Base-by-base conservation (phyloP, 2,113 vertebrate species). In the Phalacrocorax pelagicus region DNA sequence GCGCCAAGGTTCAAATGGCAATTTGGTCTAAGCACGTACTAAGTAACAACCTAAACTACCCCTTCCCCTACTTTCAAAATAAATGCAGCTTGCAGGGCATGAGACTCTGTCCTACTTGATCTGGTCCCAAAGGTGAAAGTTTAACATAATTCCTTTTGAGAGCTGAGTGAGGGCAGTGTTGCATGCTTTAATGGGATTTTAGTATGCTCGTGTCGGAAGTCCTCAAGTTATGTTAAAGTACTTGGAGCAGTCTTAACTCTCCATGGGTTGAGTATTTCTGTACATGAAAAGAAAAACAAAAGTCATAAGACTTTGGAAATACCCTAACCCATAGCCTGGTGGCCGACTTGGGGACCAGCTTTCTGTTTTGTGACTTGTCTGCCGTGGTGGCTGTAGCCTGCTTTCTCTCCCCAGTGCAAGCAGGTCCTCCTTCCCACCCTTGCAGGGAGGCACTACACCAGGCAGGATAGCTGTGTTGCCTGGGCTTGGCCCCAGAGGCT, bases 1-100 rank as follows among this genome's bases (percentile, higher is more conserved):
- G 12, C 2, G 8, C 38, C 24, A 52, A 71, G 38, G 22, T 81
- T 81, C 42, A 84, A 77, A 36, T 32, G 32, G 30, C 49, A 71
- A 1, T 75, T 62, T 46, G 17, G 59, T 22, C 61, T 93, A 30
- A 91, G 49, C 16, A 22, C 5, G 0, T 71, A 12, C 19, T 67
- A 46, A 46, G 22, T 34, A 58, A 21, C n/a, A 63, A 5, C 58
- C 29, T 84, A 18, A 88, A 51, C 24, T 74, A 69, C 65, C 52
- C 77, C 36, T 87, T 96, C 79, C 61, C 81, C 83, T 86, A 69
- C n/a, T 96, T 96, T 74, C 65, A 86, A 93, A 91, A 89, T 63
- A 88, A 55, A 81, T 49, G 40, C 49, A 77, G 36, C 57, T 82
- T 29, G 42, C 52, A 80, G 62, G 32, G 40, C 26, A 36, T 1